Percentiles rank a stretch among this genome's conserved stretches.
Evolutionary conservation across 1,140 invertebrate species (phyloP).

Genomic region (Harpegnathos saltator): DNA sequence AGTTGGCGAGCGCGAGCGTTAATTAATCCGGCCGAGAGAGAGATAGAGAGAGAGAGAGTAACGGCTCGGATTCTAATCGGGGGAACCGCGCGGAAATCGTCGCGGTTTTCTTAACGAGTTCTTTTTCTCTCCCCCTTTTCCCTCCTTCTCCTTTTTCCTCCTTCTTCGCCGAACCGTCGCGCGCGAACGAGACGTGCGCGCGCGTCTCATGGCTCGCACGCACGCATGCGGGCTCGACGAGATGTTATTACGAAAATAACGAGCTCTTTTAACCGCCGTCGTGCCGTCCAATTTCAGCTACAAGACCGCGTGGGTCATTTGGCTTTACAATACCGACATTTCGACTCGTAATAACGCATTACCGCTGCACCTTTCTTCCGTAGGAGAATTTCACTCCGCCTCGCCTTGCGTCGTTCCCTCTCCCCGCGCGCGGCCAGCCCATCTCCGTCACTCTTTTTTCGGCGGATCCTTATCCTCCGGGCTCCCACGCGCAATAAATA

Average conservation of each 20-base stretch:
- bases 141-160: neutral
- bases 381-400: slow-evolving; percentile 38
- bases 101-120: slow-evolving; percentile 12
- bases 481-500: slow-evolving; percentile 58
- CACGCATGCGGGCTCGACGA: slow-evolving; percentile 41
- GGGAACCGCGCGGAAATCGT: neutral
- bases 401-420: slow-evolving; percentile 32
- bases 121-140: neutral
- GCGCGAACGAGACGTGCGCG: neutral
- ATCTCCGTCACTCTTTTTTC: slow-evolving; percentile 19
- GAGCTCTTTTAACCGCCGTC: slow-evolving; percentile 54
- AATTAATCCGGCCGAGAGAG: no score
- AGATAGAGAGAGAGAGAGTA: no score
- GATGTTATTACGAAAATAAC: slow-evolving; percentile 60
- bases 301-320: slow-evolving; percentile 54
- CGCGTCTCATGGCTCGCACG: slow-evolving; percentile 11
- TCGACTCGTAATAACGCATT: slow-evolving; percentile 56
- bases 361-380: slow-evolving; percentile 47
- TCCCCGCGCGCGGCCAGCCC: no score
- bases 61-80: no score
- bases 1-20: neutral
- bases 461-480: slow-evolving; percentile 16
- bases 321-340: slow-evolving; percentile 55
- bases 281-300: slow-evolving; percentile 57
- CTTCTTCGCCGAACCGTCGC: slow-evolving; percentile 13